Evolutionary conservation across 2,888 invertebrate genomes (phyloP).

Genomic region (Tineola bisselliella): DNA sequence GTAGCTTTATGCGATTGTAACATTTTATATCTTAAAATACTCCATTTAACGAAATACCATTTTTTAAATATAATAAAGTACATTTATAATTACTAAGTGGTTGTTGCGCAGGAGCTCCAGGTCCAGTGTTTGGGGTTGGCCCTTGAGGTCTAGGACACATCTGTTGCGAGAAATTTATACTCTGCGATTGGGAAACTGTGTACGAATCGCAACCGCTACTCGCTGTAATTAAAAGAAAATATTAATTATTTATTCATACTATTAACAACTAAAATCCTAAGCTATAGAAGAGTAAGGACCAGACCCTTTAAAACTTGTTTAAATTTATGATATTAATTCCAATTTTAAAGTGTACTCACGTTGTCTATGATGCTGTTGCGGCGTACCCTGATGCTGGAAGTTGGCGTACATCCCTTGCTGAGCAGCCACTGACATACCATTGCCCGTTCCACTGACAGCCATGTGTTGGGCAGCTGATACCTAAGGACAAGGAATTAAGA

Average conservation of each 20-base stretch:
- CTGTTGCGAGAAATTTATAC: conserved; percentile 85
- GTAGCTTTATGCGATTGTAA: too few species aligned
- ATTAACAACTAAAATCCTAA: neutral
- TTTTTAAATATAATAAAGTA: too few species aligned
- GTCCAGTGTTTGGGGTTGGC: conserved; percentile 20
- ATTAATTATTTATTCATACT: conserved; percentile 9
- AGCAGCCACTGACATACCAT: conserved; percentile 82
- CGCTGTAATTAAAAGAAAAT: conserved; percentile 23
- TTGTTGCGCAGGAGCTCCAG: conserved; percentile 20
- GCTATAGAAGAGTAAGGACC: too few species aligned
- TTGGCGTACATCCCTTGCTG: conserved; percentile 82
- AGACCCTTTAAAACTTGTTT: too few species aligned
- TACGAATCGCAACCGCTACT: conserved; percentile 69
- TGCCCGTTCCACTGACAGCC: conserved; percentile 77
- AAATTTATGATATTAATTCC: too few species aligned
- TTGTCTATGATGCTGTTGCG: conserved; percentile 62
- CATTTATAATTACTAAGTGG: neutral
- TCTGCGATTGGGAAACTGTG: conserved; percentile 84
- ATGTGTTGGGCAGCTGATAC: conserved; percentile 89
- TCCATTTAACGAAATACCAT: too few species aligned
- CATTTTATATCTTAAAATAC: too few species aligned
- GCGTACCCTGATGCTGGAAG: conserved; percentile 58
- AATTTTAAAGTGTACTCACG: conserved; percentile 24
- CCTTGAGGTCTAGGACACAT: conserved; percentile 64
- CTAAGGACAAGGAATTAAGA: conserved; percentile 44